phyloP scores from a whole-genome alignment of 2,113 vertebrate species.

The Ploceus nigricollis region DNA sequence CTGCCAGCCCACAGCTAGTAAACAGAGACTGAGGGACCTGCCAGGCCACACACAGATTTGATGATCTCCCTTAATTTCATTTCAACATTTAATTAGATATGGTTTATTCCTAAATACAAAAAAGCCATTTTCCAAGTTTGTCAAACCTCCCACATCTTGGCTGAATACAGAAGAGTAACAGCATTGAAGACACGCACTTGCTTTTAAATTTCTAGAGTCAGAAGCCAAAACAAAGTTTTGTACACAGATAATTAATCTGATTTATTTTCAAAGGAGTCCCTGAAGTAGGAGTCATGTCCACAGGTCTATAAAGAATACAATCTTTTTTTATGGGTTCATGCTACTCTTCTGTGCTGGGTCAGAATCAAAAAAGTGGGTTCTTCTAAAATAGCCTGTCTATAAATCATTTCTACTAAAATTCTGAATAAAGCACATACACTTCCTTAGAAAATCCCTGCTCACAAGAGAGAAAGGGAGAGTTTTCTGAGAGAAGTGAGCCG shows the following conservation, averaged over 20 bases:
- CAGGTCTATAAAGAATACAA: background rate
- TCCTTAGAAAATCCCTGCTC: background rate
- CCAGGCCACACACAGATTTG: background rate
- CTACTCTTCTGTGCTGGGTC: background rate
- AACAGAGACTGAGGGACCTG: background rate
- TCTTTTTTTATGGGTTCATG: background rate
- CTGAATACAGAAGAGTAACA: background rate
- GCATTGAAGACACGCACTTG: background rate
- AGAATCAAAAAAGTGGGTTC: background rate
- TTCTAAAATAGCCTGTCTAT: background rate
- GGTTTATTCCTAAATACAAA: background rate
- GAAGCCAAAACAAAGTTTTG: background rate
- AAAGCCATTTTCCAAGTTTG: background rate
- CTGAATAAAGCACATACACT: background rate
- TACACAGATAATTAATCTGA: background rate
- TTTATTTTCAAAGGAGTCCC: background rate
- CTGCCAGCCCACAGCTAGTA: background rate
- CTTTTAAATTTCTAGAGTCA: background rate
- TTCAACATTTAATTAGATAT: background rate
- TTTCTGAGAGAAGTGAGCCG: background rate
- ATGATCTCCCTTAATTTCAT: background rate
- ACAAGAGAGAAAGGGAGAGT: background rate
- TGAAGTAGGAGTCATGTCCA: background rate
- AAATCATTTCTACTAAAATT: background rate
- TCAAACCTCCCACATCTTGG: background rate